Conservation (phyloP, 2,113 vertebrate species). For the Ptilorrhoa leucosticta region DNA sequence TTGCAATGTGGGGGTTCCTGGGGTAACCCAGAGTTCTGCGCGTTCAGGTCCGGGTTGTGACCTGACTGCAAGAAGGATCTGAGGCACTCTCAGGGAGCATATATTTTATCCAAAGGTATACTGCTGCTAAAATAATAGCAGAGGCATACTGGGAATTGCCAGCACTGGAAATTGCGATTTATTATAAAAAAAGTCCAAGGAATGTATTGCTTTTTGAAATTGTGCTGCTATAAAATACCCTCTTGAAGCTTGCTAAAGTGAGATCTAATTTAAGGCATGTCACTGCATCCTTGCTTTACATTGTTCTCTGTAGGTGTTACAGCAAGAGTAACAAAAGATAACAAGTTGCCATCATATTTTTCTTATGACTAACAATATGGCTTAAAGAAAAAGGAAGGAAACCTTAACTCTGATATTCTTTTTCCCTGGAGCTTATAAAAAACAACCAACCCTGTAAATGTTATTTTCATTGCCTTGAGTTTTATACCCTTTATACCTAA, state of each 20-base stretch:
- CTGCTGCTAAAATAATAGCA: constrained; percentile 9
- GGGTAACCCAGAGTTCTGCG: neutral
- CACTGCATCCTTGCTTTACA: neutral
- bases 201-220: constrained; percentile 34
- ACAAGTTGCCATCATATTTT: neutral
- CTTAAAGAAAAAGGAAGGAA: constrained; percentile 25
- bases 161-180: neutral
- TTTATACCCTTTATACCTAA: neutral
- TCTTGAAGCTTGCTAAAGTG: constrained; percentile 15
- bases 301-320: neutral
- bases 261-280: constrained; percentile 35
- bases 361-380: neutral
- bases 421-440: neutral
- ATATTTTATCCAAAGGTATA: constrained; percentile 4
- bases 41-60: neutral
- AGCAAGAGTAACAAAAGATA: constrained; percentile 5
- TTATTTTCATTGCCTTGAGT: neutral
- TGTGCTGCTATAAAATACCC: neutral
- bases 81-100: neutral
- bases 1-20: neutral
- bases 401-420: neutral
- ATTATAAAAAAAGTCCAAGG: neutral
- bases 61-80: neutral
- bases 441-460: neutral
- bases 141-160: constrained; percentile 12